Evolutionary conservation across 2,888 invertebrate species (phyloP).

Genomic region (Digitonthophagus gazella): DNA sequence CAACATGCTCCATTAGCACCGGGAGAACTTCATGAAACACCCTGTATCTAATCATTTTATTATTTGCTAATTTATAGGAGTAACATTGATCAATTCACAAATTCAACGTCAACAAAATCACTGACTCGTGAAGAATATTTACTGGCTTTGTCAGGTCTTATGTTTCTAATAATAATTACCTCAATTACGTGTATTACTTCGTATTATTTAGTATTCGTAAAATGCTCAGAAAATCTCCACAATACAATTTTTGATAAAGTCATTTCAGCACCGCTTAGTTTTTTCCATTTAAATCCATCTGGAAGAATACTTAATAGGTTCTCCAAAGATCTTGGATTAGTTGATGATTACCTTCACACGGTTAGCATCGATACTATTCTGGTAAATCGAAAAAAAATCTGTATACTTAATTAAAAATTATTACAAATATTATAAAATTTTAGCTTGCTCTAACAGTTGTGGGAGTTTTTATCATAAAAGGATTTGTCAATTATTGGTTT

Average conservation of each 20-base stretch:
- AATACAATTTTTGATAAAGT: slow-evolving; percentile 57
- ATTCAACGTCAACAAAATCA: too few relatives aligned
- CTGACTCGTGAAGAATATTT: not conserved
- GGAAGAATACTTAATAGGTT: slow-evolving; percentile 68
- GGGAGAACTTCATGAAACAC: too few relatives aligned
- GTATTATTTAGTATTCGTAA: not conserved
- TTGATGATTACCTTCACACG: slow-evolving; percentile 56
- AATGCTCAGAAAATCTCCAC: slow-evolving; percentile 58
- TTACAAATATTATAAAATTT: not conserved
- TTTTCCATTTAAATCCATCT: slow-evolving; percentile 68
- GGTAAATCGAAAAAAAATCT: too few relatives aligned
- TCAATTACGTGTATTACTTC: not conserved
- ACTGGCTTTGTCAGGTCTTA: not conserved
- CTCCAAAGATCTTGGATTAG: slow-evolving; percentile 67
- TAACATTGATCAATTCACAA: not conserved
- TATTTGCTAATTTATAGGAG: too few relatives aligned
- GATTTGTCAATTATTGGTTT: slow-evolving; percentile 69
- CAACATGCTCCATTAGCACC: too few relatives aligned
- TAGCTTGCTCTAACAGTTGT: slow-evolving; percentile 61
- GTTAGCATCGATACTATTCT: slow-evolving; percentile 23
- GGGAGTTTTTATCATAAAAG: slow-evolving; percentile 71
- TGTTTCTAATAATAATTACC: not conserved
- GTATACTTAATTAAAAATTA: not conserved
- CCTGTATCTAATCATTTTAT: too few relatives aligned
- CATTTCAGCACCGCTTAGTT: slow-evolving; percentile 62